Base-by-base conservation (phyloP, 2,113 vertebrate genomes). In the Columbina picui region DNA sequence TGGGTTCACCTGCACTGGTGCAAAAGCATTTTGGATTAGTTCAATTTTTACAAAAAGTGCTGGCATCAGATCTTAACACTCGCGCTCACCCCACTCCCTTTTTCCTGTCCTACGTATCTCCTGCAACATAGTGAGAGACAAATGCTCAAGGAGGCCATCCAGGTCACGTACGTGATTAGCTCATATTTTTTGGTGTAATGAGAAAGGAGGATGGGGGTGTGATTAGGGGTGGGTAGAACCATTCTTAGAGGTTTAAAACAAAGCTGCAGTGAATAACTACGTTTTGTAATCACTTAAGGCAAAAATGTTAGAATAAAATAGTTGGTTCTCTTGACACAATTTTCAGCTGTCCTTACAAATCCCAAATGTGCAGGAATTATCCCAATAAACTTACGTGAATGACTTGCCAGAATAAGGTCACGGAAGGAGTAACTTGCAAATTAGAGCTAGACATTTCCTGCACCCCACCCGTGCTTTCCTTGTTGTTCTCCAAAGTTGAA, bases 401-500 rank as follows among this genome's bases (percentile, higher is more conserved):
- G 73, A 50, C 57, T 93, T 95, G 90, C 88, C 90, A 93, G 90
- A 94, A 92, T 93, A 97, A 97, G 91, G 91, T 90, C 87, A 87
- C 57, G 2, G 84, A 85, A 95, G 92, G 87, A 93, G 64, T 89
- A 94, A 87, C 77, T 84, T 94, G 60, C 59, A 89, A 80, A 89
- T 87, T 39, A 95, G 83, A 91, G 65, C 47, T 93, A 96, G 97
- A 89, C 47, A 1, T 96, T 96, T 97, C 93, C 94, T 96, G 90
- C 88, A 71, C 94, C 56, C 93, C 94, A 81, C 94, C 93, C 70
- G 15, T 83, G 78, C 92, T 95, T 94, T 93, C 87, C 75, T 85
- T 94, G 84, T 81, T 97, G 83, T 95, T 97, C 92, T 88, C 87
- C 86, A 94, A 74, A 95, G 94, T 92, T 92, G 75, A 96, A 90